Conservation (phyloP, 2,888 invertebrate genomes). For the Anthrax anthrax region DNA sequence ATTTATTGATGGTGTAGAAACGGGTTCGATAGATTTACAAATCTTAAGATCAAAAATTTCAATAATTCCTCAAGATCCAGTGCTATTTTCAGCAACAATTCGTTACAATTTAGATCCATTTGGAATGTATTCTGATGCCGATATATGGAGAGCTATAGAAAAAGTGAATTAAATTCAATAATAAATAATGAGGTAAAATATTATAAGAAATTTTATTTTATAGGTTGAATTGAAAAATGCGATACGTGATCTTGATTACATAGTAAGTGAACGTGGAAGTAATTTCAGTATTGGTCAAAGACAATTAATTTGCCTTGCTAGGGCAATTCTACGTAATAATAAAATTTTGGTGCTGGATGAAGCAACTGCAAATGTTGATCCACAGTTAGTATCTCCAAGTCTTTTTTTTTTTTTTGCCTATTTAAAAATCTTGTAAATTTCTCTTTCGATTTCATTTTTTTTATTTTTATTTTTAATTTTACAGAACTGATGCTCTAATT, state of each 20-base stretch:
- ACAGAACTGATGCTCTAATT: slow-evolving; percentile 63
- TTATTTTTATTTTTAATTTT: slow-evolving; percentile 29
- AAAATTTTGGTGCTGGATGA: slow-evolving; percentile 51
- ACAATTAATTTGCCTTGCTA: slow-evolving; percentile 50
- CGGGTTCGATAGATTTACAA: slow-evolving; percentile 37
- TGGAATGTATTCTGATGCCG: slow-evolving; percentile 26
- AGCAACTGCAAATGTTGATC: slow-evolving; percentile 56
- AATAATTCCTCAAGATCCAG: slow-evolving; percentile 44
- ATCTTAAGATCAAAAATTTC: slow-evolving; percentile 39
- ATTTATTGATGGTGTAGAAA: slow-evolving; percentile 54
- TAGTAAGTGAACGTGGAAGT: slow-evolving; percentile 40
- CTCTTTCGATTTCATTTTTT: too few species aligned
- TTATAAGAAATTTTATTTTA: neutral
- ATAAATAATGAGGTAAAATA: neutral
- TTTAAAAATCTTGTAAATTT: neutral
- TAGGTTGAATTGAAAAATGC: slow-evolving; percentile 41
- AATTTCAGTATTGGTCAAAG: slow-evolving; percentile 54
- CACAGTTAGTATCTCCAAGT: slow-evolving; percentile 36
- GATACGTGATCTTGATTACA: slow-evolving; percentile 38
- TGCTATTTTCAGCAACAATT: slow-evolving; percentile 43
- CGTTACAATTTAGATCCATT: slow-evolving; percentile 51
- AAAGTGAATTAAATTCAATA: slow-evolving; percentile 17
- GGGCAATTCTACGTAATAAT: slow-evolving; percentile 48
- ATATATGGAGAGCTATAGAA: slow-evolving; percentile 28
- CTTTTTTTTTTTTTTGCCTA: too few species aligned